A percentile compares a stretch with the other conserved stretches of the same genome.
These are phyloP conservation scores for Leptestheria dahalacensis DNA, from an alignment of 1,140 invertebrate species.

Conservation along the genomic window DNA sequence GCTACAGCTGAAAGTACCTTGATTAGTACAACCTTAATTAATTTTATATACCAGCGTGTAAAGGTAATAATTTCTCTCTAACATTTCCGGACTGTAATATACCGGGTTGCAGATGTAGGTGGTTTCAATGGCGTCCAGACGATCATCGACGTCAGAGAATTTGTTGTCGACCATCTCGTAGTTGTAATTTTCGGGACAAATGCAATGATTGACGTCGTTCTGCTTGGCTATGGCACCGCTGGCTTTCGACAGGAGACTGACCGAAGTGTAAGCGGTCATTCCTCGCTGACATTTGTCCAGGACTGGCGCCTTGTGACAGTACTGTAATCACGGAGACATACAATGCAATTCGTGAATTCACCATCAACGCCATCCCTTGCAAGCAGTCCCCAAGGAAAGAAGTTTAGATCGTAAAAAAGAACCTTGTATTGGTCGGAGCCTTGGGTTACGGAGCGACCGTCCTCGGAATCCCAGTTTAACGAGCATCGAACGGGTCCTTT, in stretches of 20 bases:
- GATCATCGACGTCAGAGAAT: constrained; percentile 21
- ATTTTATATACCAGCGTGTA: too few species aligned
- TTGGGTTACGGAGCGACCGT: constrained; percentile 28
- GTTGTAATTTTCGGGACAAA: constrained; percentile 22
- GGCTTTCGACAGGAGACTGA: constrained; percentile 19
- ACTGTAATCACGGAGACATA: constrained; percentile 20
- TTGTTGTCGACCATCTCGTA: constrained; percentile 21
- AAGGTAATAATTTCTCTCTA: too few species aligned
- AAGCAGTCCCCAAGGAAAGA: too few species aligned
- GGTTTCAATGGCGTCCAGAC: constrained; percentile 19
- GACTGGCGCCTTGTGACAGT: constrained; percentile 19
- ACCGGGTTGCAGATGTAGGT: constrained; percentile 22
- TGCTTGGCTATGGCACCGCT: constrained; percentile 20
- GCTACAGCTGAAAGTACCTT: too few species aligned
- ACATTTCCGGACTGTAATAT: too few species aligned
- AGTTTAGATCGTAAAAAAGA: background rate
- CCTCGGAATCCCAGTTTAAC: constrained; percentile 26
- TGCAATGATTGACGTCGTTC: constrained; percentile 21
- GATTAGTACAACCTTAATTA: too few species aligned
- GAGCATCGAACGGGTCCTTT: constrained; percentile 21
- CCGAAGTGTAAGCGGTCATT: constrained; percentile 20
- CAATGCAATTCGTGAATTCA: too few species aligned
- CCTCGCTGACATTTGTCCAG: constrained; percentile 17
- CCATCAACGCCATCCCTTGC: too few species aligned
- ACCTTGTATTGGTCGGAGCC: constrained; percentile 32